phyloP scores from a whole-genome alignment of 2,797 vertebrate species.

The Cyclura pinguis region DNA sequence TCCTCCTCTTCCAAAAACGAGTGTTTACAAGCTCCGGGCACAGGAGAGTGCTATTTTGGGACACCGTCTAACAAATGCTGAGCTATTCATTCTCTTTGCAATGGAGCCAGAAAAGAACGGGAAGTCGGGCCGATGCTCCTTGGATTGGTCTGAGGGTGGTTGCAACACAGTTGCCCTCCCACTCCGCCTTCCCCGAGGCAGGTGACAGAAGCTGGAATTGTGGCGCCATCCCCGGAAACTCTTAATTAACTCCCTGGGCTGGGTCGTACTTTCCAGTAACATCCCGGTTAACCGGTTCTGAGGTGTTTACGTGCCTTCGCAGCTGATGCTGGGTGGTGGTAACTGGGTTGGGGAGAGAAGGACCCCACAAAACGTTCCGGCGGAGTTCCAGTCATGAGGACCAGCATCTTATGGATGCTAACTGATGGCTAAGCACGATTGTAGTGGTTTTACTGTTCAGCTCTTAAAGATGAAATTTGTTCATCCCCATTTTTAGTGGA shows the following conservation, averaged over 20 bases:
- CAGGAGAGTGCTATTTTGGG: too few relatives aligned
- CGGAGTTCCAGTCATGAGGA: neutral
- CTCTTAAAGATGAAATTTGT: too few relatives aligned
- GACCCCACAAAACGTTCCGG: neutral
- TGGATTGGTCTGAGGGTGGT: neutral
- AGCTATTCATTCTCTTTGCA: neutral
- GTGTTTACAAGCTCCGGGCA: too few relatives aligned
- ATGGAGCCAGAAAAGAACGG: constrained; percentile 22
- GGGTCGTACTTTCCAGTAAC: constrained; percentile 34
- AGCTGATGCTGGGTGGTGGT: constrained; percentile 2
- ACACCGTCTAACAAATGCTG: neutral
- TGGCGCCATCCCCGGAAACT: constrained; percentile 67
- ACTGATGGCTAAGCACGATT: neutral
- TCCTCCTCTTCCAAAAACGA: too few relatives aligned
- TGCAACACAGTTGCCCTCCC: neutral
- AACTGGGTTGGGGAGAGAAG: neutral
- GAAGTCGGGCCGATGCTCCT: neutral
- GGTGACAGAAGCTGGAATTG: constrained; percentile 29
- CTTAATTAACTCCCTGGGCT: constrained; percentile 69
- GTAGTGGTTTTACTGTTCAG: neutral
- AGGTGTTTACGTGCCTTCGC: constrained; percentile 40
- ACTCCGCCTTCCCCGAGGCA: neutral
- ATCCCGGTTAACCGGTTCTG: constrained; percentile 61
- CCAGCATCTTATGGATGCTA: neutral
- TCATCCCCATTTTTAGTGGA: too few relatives aligned